Conservation (phyloP, 2,888 invertebrate genomes). For the Scaptomyza cyrtandrae region DNA sequence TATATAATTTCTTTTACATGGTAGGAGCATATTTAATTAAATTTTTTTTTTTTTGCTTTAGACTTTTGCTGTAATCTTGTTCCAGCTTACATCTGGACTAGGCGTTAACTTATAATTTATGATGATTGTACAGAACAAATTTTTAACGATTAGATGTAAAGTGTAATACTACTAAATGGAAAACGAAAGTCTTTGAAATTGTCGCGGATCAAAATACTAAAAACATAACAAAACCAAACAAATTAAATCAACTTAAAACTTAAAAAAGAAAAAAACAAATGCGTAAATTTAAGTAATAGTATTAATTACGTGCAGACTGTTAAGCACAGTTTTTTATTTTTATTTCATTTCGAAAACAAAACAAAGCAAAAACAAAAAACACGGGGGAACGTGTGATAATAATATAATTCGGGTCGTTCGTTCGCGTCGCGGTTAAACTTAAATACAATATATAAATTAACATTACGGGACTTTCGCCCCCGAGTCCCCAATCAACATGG, state of each 20-base stretch:
- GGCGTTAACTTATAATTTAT: conserved; percentile 49
- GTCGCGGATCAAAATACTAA: conserved; percentile 68
- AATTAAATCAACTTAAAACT: conserved; percentile 43
- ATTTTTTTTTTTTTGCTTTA: conserved; percentile 11
- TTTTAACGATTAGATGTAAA: conserved; percentile 76
- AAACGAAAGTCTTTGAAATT: conserved; percentile 75
- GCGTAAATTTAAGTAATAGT: conserved; percentile 70
- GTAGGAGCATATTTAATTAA: conserved; percentile 62
- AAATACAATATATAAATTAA: conserved; percentile 38
- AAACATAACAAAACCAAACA: conserved; percentile 29
- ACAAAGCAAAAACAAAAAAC: conserved; percentile 28
- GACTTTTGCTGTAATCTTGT: conserved; percentile 35
- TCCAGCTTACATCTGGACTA: conserved; percentile 10
- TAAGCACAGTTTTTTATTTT: conserved; percentile 52
- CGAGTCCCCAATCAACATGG: conserved; percentile 77
- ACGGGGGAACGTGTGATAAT: conserved; percentile 82
- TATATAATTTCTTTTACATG: conserved; percentile 65
- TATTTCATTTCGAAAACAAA: conserved; percentile 57
- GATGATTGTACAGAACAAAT: conserved; percentile 64
- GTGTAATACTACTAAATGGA: conserved; percentile 60
- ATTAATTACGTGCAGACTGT: conserved; percentile 65
- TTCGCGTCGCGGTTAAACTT: conserved; percentile 80
- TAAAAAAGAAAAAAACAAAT: conserved; percentile 11
- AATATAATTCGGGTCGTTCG: conserved; percentile 81
- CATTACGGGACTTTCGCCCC: conserved; percentile 83